Percentiles rank a stretch among this genome's conserved stretches.
phyloP scores from a whole-genome alignment of 2,888 invertebrate genomes.

The Orthosia gothica region DNA sequence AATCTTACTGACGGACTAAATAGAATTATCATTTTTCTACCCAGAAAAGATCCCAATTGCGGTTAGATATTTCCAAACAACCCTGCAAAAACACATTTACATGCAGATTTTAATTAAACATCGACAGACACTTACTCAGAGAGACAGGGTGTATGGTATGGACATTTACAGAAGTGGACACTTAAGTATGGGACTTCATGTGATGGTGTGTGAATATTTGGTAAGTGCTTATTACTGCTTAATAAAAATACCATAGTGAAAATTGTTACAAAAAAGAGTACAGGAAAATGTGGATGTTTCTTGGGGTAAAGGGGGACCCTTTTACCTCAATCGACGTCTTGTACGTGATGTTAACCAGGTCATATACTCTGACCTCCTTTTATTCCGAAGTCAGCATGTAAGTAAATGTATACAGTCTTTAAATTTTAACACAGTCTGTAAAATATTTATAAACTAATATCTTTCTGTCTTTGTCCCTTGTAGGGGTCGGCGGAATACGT shows the following conservation, averaged over 20 bases:
- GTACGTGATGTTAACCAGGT: constrained; percentile 56
- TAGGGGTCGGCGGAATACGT: too few species aligned
- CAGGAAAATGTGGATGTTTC: neutral
- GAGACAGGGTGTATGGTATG: too few species aligned
- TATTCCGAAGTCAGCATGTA: constrained; percentile 45
- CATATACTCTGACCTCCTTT: constrained; percentile 40
- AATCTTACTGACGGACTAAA: too few species aligned
- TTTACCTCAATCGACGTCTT: constrained; percentile 56
- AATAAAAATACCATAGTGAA: neutral
- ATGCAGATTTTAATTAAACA: too few species aligned
- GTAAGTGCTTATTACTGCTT: neutral
- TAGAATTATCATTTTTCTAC: too few species aligned
- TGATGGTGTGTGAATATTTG: neutral
- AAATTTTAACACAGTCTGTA: neutral
- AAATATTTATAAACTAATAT: neutral
- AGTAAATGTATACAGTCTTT: constrained; percentile 32
- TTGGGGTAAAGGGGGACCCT: neutral
- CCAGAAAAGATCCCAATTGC: too few species aligned
- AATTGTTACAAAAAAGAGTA: too few species aligned
- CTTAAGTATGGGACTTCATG: neutral
- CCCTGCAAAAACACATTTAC: too few species aligned
- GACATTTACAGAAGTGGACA: too few species aligned
- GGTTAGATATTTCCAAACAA: too few species aligned
- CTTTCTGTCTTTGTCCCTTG: too few species aligned
- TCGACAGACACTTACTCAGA: too few species aligned